These are phyloP conservation scores for Ptilodon capucinus DNA, from an alignment of 2,888 invertebrate species.

Conservation along the genomic window DNA sequence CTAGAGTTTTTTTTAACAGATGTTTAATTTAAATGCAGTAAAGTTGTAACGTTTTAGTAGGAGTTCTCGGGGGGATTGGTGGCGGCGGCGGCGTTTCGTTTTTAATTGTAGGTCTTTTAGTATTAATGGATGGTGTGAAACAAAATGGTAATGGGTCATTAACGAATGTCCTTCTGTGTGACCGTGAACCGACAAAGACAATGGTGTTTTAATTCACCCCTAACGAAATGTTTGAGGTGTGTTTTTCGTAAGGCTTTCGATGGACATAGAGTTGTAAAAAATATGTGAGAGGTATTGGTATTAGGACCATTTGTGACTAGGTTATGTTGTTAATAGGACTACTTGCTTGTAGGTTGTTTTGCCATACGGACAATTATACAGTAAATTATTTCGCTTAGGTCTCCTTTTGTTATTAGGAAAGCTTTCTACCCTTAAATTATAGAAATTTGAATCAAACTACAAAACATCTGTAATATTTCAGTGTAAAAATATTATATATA, in stretches of 20 bases:
- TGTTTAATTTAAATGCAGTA: conserved; percentile 54
- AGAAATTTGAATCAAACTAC: too few relatives aligned
- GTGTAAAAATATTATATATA: too few relatives aligned
- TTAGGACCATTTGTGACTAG: too few relatives aligned
- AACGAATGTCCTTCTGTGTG: conserved; percentile 53
- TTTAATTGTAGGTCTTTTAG: conserved; percentile 55
- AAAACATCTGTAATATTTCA: too few relatives aligned
- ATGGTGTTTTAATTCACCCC: conserved; percentile 33
- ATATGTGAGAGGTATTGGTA: neutral
- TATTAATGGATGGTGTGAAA: conserved; percentile 66
- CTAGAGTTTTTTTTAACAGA: conserved; percentile 53
- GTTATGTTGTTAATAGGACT: too few relatives aligned
- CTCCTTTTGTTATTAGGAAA: too few relatives aligned
- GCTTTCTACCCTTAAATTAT: too few relatives aligned
- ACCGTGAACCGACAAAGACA: conserved; percentile 45
- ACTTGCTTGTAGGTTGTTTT: too few relatives aligned
- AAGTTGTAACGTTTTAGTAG: conserved; percentile 52
- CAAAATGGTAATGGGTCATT: conserved; percentile 67
- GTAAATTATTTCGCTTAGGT: too few relatives aligned
- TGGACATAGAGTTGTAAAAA: neutral
- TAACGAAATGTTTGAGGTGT: conserved; percentile 13
- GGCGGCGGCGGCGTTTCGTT: conserved; percentile 43
- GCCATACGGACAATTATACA: too few relatives aligned
- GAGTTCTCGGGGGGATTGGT: conserved; percentile 43
- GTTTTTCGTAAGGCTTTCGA: neutral